Evolutionary conservation across 2,113 vertebrate species (phyloP), one percentile per base, ranked within the genome.

Genomic region (Genyomyrus donnyi): DNA sequence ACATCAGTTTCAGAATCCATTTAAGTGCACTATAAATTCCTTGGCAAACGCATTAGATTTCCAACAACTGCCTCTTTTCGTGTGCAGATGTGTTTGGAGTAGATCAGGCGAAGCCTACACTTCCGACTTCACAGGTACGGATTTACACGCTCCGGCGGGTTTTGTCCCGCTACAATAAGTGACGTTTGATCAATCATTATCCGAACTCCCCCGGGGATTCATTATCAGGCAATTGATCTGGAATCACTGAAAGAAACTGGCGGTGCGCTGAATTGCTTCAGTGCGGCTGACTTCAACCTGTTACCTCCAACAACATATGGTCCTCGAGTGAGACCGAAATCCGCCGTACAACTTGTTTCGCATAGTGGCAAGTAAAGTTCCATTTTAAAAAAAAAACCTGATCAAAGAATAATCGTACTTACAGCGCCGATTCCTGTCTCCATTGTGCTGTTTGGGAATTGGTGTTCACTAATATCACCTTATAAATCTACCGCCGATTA

Each of bases 281-380:
- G 46, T 90, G 56, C 74, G 7, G 66, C 53, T 74, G 87, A 80
- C 66, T 88, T 70, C 89, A 49, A 53, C 77, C 83, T 89, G 90
- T 87, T 91, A 50, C 48, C 27, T 85, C 19, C 62, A n/a, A 56
- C 4, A 85, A 50, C 92, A 92, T 90, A 91, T 92, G 91, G 89
- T 83, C 80, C 86, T 87, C 27, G 50, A 53, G 85, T 83, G 89
- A 49, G 80, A 62, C 84, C 35, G 15, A 84, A 74, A 89, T 86
- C 84, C 89, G 52, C 11, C 15, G 52, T 19, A 11, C 86, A 48
- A 80, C 46, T 87, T 56, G 58, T 52, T 91, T 86, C 88, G 87
- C 56, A 27, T 45, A 52, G 49, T 80, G 31, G 13, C 53, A 88
- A 42, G 49, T 50, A 53, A 50, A 49, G 31, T 48, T 19, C 58